These are phyloP conservation scores for Xanthia togata DNA, from an alignment of 2,888 invertebrate genomes.

Conservation along the genomic window DNA sequence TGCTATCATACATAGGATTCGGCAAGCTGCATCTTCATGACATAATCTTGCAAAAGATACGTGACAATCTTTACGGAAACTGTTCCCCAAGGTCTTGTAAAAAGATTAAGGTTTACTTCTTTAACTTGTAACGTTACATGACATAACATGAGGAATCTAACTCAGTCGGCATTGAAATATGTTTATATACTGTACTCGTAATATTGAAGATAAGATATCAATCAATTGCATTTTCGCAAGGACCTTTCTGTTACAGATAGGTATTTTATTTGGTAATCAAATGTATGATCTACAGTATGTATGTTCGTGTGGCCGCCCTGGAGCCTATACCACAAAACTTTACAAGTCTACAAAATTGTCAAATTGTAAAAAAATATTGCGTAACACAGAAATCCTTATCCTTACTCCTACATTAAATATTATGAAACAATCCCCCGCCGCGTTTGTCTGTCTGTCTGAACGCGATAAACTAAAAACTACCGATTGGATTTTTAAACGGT, in stretches of 20 bases:
- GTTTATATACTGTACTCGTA: constrained; percentile 4
- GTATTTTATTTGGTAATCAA: constrained; percentile 4
- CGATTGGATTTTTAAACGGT: no score
- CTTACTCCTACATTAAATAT: no score
- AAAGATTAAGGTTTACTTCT: constrained; percentile 4
- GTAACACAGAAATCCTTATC: no score
- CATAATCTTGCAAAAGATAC: constrained; percentile 17
- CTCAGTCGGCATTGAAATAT: constrained; percentile 22
- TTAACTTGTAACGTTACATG: background rate
- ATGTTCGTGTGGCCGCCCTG: no score
- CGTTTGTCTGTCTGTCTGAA: no score
- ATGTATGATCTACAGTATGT: no score
- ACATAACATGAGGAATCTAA: background rate
- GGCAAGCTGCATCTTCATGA: background rate
- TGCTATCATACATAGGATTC: background rate
- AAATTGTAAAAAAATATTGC: no score
- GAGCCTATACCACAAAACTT: no score
- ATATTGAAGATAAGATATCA: constrained; percentile 20
- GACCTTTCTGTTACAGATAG: background rate
- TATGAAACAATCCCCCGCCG: no score
- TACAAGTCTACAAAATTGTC: no score
- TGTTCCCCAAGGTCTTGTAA: constrained; percentile 7
- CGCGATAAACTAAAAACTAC: no score
- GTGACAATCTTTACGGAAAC: constrained; percentile 36
- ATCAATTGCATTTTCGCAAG: constrained; percentile 21